phyloP scores from a whole-genome alignment of 2,888 invertebrate genomes.

The Erebia epiphron region DNA sequence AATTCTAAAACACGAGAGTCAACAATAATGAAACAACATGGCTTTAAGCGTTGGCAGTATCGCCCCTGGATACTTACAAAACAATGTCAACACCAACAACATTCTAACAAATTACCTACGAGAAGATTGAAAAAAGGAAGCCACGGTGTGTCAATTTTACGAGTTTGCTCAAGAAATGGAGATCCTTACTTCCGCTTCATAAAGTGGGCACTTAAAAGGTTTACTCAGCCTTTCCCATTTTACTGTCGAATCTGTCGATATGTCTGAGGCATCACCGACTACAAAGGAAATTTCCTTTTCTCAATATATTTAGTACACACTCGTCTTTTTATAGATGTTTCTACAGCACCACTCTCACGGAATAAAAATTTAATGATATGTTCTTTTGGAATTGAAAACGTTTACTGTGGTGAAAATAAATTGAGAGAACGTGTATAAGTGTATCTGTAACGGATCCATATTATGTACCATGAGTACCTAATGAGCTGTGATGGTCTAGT shows the following conservation, averaged over 20 bases:
- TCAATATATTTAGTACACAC: constrained; percentile 14
- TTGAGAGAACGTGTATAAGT: not conserved
- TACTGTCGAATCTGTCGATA: constrained; percentile 29
- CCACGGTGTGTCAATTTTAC: constrained; percentile 15
- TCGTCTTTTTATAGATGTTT: constrained; percentile 14
- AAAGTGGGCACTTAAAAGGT: constrained; percentile 28
- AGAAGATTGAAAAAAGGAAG: not conserved
- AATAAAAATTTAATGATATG: not conserved
- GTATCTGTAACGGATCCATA: not conserved
- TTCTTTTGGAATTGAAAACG: constrained; percentile 3
- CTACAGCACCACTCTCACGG: constrained; percentile 3
- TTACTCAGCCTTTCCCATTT: constrained; percentile 25
- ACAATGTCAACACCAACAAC: not conserved
- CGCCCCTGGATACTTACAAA: not conserved
- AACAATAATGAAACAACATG: too few relatives aligned
- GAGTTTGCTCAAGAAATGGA: constrained; percentile 14
- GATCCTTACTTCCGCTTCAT: constrained; percentile 15
- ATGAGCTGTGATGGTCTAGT: not conserved
- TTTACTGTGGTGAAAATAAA: constrained; percentile 1
- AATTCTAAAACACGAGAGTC: too few relatives aligned
- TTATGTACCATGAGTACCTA: not conserved
- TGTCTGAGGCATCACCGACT: constrained; percentile 16
- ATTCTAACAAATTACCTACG: not conserved
- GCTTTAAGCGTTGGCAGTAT: too few relatives aligned
- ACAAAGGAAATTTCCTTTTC: constrained; percentile 22